Percentiles rank a stretch among this genome's conserved stretches.
phyloP scores from a whole-genome alignment of 2,888 invertebrate genomes.

The Psococerastis gibbosa region DNA sequence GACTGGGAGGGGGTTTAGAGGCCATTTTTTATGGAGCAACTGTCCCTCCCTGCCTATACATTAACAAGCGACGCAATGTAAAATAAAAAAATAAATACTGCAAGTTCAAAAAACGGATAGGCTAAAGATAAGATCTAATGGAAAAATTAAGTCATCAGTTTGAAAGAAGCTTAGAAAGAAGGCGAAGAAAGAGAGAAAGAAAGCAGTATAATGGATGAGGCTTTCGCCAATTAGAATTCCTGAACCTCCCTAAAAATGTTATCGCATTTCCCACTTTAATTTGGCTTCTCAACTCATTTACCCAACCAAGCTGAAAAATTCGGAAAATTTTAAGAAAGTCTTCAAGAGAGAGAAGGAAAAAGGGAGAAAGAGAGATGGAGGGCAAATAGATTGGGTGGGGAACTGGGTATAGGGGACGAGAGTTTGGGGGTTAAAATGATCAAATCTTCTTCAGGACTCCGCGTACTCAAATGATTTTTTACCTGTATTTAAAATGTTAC shows the following conservation, averaged over 20 bases:
- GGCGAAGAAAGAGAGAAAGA: not conserved
- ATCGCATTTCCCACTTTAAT: conserved; percentile 9
- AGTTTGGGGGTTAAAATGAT: too few relatives aligned
- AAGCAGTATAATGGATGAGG: conserved; percentile 7
- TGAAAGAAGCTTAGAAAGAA: conserved; percentile 2
- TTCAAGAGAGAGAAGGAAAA: not conserved
- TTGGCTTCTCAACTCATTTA: conserved; percentile 10
- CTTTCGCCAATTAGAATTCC: conserved; percentile 2
- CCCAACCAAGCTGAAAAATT: conserved; percentile 10
- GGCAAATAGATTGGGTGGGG: not conserved
- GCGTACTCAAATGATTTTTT: too few relatives aligned
- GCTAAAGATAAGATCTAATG: too few relatives aligned
- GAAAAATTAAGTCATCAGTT: conserved; percentile 4
- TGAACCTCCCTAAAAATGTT: conserved; percentile 8
- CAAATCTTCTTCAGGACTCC: too few relatives aligned
- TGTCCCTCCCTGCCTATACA: too few relatives aligned
- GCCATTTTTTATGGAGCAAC: too few relatives aligned
- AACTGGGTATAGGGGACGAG: too few relatives aligned
- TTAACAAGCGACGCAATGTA: too few relatives aligned
- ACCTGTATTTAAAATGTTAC: too few relatives aligned
- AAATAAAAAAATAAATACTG: too few relatives aligned
- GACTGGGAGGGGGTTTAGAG: too few relatives aligned
- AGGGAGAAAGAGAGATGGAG: conserved; percentile 4
- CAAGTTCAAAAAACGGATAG: too few relatives aligned
- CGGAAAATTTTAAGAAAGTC: conserved; percentile 6